phyloP scores from a whole-genome alignment of 1,140 invertebrate species.

The Mercenaria mercenaria region DNA sequence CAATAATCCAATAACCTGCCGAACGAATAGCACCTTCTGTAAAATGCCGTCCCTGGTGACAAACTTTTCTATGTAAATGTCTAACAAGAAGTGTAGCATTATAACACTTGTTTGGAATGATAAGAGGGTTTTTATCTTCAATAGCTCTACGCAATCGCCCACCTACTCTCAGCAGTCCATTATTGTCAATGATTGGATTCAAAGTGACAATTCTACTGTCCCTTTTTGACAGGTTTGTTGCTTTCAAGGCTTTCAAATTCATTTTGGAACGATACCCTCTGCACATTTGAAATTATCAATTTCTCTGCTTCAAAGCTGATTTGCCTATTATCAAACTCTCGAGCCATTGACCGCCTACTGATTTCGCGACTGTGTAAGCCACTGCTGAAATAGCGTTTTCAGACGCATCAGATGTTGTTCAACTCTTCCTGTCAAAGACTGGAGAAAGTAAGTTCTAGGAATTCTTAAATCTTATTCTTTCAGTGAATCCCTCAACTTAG shows the following conservation, averaged over 20 bases:
- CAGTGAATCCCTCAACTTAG: constrained; percentile 37
- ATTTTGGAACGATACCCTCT: background rate
- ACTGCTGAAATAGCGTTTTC: constrained; percentile 57
- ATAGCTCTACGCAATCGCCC: background rate
- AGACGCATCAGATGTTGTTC: constrained; percentile 65
- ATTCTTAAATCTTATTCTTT: background rate
- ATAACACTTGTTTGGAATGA: background rate
- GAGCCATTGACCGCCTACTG: background rate
- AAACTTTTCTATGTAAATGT: constrained; percentile 26
- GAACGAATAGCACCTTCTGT: constrained; percentile 20
- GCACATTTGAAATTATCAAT: background rate
- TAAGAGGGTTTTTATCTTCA: background rate
- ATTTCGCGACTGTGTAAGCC: constrained; percentile 32
- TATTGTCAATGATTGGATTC: background rate
- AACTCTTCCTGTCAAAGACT: constrained; percentile 83
- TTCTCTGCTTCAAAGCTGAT: background rate
- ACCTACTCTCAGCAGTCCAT: constrained; percentile 35
- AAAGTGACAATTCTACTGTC: constrained; percentile 21
- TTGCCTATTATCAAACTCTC: constrained; percentile 60
- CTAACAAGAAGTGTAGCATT: background rate
- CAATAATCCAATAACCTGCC: constrained; percentile 37
- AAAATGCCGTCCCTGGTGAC: constrained; percentile 60
- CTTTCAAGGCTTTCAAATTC: constrained; percentile 39
- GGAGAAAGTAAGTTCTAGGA: constrained; percentile 34
- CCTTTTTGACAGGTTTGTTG: background rate